A percentile compares a stretch with the other conserved stretches of the same genome.
phyloP scores from a whole-genome alignment of 2,797 vertebrate genomes.

The Champsocephalus gunnari region DNA sequence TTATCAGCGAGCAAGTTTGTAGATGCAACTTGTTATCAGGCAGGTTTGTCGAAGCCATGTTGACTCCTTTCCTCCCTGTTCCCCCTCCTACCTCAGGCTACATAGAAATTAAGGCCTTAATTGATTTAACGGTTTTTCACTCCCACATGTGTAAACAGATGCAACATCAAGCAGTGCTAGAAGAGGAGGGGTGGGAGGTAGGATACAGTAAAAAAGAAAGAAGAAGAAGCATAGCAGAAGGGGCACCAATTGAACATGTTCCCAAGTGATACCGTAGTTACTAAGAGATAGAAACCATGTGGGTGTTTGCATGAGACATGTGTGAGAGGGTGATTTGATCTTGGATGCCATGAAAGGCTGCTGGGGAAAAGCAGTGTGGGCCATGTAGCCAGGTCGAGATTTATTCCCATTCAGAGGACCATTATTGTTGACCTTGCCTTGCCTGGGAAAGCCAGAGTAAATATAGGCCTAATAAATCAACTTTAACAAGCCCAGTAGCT shows the following conservation, averaged over 20 bases:
- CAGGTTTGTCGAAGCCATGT: slow-evolving; percentile 44
- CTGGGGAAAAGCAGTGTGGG: slow-evolving; percentile 58
- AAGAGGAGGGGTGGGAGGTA: slow-evolving; percentile 9
- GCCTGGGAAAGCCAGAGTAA: slow-evolving; percentile 84
- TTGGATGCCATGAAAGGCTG: slow-evolving; percentile 66
- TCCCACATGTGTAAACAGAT: slow-evolving; percentile 63
- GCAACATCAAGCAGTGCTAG: slow-evolving; percentile 42
- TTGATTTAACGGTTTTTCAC: slow-evolving; percentile 71
- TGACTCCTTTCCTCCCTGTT: slow-evolving; percentile 52
- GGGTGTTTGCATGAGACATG: slow-evolving; percentile 49
- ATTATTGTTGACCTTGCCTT: slow-evolving; percentile 89
- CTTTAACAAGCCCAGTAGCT: slow-evolving; percentile 86
- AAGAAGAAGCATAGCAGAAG: slow-evolving; percentile 45
- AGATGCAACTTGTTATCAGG: slow-evolving; percentile 62
- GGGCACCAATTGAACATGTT: slow-evolving; percentile 68
- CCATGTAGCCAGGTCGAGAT: slow-evolving; percentile 77
- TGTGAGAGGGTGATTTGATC: slow-evolving; percentile 57
- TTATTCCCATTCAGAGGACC: slow-evolving; percentile 87
- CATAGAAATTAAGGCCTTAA: slow-evolving; percentile 64
- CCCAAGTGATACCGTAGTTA: slow-evolving; percentile 59
- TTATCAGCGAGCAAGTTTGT: slow-evolving; percentile 45
- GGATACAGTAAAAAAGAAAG: slow-evolving; percentile 28
- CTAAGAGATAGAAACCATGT: slow-evolving; percentile 52
- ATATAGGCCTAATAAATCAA: slow-evolving; percentile 88
- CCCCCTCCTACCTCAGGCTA: slow-evolving; percentile 50